phyloP scores from a whole-genome alignment of 2,113 vertebrate genomes.

The Lepidothrix coronata region DNA sequence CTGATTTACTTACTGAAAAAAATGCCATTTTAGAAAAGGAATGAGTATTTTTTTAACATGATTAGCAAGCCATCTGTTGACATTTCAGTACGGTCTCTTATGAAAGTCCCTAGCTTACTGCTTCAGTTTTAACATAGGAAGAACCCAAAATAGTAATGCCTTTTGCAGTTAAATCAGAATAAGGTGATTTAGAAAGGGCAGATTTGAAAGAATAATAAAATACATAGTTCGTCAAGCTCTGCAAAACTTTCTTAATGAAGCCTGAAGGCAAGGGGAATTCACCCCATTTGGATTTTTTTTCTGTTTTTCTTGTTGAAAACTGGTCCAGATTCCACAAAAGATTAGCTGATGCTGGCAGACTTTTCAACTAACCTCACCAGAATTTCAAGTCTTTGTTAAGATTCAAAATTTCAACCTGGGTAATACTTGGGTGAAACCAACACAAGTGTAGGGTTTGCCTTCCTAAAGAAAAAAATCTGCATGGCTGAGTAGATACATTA shows the following conservation, averaged over 20 bases:
- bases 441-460: neutral
- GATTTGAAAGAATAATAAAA: conserved; percentile 68
- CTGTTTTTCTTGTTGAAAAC: neutral
- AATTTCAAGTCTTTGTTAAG: conserved; percentile 2
- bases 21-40: conserved; percentile 79
- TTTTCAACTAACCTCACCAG: conserved; percentile 24
- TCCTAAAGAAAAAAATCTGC: neutral
- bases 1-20: conserved; percentile 75
- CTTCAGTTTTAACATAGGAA: conserved; percentile 78
- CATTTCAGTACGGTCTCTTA: conserved; percentile 80
- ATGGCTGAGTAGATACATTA: neutral
- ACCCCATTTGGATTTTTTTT: neutral
- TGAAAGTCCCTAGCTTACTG: conserved; percentile 80
- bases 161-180: conserved; percentile 81
- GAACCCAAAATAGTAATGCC: conserved; percentile 81
- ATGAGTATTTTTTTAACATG: conserved; percentile 82
- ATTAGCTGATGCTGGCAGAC: conserved; percentile 34
- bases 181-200: conserved; percentile 79
- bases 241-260: conserved; percentile 56
- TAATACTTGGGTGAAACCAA: neutral
- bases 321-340: conserved; percentile 47
- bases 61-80: conserved; percentile 87
- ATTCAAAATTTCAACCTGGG: neutral
- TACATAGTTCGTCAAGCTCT: conserved; percentile 19
- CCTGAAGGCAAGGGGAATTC: conserved; percentile 47